Evolutionary conservation across 2,797 vertebrate genomes (phyloP), one percentile per base, ranked within the genome.

Genomic region (Syngnathus rostellatus): DNA sequence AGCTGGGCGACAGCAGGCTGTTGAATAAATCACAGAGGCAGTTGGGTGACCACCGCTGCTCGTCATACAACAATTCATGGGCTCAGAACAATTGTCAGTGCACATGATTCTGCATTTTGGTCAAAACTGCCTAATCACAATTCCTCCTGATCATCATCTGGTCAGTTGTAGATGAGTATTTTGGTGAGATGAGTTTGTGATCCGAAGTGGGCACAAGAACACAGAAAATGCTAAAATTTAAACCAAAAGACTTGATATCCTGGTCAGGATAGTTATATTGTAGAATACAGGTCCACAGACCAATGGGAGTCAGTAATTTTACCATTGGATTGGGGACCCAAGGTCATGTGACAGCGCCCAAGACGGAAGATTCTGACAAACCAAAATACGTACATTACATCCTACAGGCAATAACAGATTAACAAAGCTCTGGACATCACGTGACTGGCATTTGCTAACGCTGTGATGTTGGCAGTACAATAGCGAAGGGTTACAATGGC

Each of bases 21-120:
- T 80, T 74, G 77, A 79, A 83, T 82, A 81, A 86, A 87, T 87
- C 83, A 84, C 84, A 68, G 76, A 85, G 79, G 76, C 83, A 70
- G 81, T 71, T 66, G 81, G 85, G 81, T 76, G 79, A 82, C 83
- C 77, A 75, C 80, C 76, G 70, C 77, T 72, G 85, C 81, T 79
- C 70, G 82, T 79, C 78, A 77, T 79, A 80, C 70, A 81, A 71
- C 71, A 75, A 68, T 75, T 79, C 80, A 69, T 74, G 62, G 69
- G 75, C 71, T 74, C 68, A 74, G 80, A 72, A 82, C 81, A 74
- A 69, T 54, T 77, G 62, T 74, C 66, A 38, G 67, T 69, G 73
- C 70, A 60, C 66, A 65, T 63, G 64, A 69, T 11, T 70, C 65
- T 67, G 68, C 64, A 63, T 54, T 76, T 31, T 65, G 63, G 57